Base-by-base conservation (phyloP, 2,888 invertebrate genomes). In the Erebia aethiops region DNA sequence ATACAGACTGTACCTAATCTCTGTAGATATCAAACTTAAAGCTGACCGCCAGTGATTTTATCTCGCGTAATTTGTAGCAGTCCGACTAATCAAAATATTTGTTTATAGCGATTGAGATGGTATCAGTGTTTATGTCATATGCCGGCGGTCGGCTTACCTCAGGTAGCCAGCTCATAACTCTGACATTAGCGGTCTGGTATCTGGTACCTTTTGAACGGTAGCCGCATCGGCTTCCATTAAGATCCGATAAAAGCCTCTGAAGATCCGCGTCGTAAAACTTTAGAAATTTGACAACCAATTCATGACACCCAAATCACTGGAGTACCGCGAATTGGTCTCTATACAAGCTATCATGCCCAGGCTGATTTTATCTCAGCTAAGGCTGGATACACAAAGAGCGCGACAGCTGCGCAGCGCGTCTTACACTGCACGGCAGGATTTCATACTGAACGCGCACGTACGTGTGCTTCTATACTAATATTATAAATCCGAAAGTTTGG, bases 61-160 rank as follows among this genome's bases (percentile, higher is more conserved):
- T 90, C 88, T 64, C 63, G 75, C 75, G 84, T 88, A 85, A 90
- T 90, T 90, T 90, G 87, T 89, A 83, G 84, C 82, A 75, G 81
- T 80, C 77, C 75, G 79, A 81, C 82, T 82, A 87, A 89, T 90
- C 88, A 89, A 88, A 90, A 89, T 87, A 89, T 90, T 91, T 89
- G 82, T 88, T 86, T 85, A 88, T 87, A 74, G 70, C 79, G 79
- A 83, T 84, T 78, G 80, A 78, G 89, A 90, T 90, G 79, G 75
- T 86, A 90, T 91, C 89, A 76, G 74, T 73, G 76, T 78, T 80
- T 83, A 87, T 83, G 84, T 86, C 82, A 80, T 81, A 80, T 77
- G 82, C 80, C 82, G 82, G 81, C 77, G 76, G 83, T 86, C 84
- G 82, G 78, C 82, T 86, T 88, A 86, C 89, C 87, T 67, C 52